Conservation (phyloP, 2,113 vertebrate genomes). For the Dinomys branickii region DNA sequence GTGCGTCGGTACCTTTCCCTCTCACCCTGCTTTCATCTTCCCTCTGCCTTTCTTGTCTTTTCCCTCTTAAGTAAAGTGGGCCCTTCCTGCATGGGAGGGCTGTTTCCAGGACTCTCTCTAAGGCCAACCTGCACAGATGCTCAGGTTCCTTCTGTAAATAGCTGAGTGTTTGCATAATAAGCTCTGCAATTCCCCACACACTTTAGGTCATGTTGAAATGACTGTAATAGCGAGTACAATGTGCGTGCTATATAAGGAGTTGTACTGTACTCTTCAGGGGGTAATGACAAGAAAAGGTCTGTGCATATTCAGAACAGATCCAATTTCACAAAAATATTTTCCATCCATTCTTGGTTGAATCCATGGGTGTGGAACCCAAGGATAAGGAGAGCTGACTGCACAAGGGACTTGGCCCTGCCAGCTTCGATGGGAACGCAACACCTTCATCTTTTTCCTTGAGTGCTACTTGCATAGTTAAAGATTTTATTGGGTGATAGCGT, state of each 20-base stretch:
- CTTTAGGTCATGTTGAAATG: neutral
- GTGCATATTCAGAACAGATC: neutral
- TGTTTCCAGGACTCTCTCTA: neutral
- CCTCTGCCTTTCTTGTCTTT: neutral
- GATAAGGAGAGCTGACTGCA: neutral
- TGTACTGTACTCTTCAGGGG: neutral
- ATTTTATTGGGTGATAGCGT: neutral
- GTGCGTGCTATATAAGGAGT: no score
- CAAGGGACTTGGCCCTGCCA: fast-evolving
- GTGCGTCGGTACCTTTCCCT: neutral
- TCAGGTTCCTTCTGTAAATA: neutral
- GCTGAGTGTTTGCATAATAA: neutral
- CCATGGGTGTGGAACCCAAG: no score
- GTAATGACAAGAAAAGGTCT: neutral
- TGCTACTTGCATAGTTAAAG: neutral
- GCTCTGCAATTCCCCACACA: neutral
- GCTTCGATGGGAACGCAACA: neutral
- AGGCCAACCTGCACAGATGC: neutral
- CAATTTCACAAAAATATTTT: neutral
- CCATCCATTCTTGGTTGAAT: neutral
- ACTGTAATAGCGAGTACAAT: neutral
- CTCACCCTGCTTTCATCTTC: neutral
- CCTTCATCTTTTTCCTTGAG: neutral
- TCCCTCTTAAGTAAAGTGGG: no score
- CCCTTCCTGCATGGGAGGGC: neutral